Evolutionary conservation across 2,797 vertebrate species (phyloP).

Genomic region (Halcyon leucocephala): DNA sequence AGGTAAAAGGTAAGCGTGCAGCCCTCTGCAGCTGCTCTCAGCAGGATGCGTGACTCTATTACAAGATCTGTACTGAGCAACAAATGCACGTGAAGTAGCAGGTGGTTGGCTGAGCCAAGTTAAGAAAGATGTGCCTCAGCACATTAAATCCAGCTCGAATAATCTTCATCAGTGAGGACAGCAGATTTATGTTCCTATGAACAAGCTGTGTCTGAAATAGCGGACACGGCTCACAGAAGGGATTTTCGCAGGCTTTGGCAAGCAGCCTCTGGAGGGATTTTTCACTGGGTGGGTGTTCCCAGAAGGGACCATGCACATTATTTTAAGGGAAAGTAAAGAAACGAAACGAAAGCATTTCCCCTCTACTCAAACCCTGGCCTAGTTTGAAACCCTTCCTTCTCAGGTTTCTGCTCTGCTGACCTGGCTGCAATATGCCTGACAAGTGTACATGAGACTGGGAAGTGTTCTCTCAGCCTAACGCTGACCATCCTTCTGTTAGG

Average conservation of each 20-base stretch:
- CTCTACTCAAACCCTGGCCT: neutral
- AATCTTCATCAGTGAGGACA: conserved; percentile 68
- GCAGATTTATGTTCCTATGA: conserved; percentile 69
- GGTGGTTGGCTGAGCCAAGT: conserved; percentile 51
- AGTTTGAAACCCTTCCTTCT: neutral
- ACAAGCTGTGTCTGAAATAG: conserved; percentile 71
- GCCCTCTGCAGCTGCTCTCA: neutral
- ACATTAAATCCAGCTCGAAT: conserved; percentile 65
- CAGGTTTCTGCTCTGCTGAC: fast-evolving
- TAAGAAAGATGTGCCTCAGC: conserved; percentile 61
- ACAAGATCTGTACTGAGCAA: neutral
- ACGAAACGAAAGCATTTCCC: conserved; percentile 47
- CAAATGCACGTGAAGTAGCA: conserved; percentile 37
- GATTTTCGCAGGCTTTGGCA: conserved; percentile 74
- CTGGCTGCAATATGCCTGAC: neutral
- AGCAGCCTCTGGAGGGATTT: conserved; percentile 59
- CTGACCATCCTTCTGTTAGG: neutral
- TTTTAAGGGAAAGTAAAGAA: conserved; percentile 64
- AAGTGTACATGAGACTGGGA: neutral
- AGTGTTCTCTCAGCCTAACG: neutral
- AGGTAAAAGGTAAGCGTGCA: neutral
- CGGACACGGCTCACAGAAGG: conserved; percentile 45
- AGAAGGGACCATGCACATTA: conserved; percentile 11
- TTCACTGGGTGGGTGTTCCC: conserved; percentile 60
- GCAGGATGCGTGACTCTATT: neutral